These are phyloP conservation scores for Myotis findleyi DNA, from an alignment of 2,797 vertebrate genomes.

Conservation along the genomic window DNA sequence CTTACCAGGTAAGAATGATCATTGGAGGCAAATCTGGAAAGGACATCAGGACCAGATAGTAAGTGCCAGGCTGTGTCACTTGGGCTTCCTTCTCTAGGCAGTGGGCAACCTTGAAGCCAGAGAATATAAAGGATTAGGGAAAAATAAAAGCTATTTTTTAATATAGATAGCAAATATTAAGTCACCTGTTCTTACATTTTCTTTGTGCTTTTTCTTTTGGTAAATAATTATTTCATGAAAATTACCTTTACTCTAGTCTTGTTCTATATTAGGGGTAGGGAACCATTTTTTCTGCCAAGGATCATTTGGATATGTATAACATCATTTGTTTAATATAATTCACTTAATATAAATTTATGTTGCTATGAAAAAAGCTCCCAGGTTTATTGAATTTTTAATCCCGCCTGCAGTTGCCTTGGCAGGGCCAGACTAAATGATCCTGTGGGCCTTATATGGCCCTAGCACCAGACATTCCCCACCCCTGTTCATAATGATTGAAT, in stretches of 20 bases:
- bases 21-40: neutral
- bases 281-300: too few relatives aligned
- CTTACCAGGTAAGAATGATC: neutral
- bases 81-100: neutral
- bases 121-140: neutral
- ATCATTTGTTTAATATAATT: too few relatives aligned
- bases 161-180: neutral
- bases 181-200: neutral
- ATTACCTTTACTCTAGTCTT: neutral
- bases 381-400: too few relatives aligned
- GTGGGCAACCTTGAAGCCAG: neutral
- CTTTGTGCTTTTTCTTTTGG: neutral
- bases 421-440: too few relatives aligned
- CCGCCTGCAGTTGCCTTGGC: too few relatives aligned
- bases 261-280: too few relatives aligned
- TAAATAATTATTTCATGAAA: slow-evolving; percentile 40
- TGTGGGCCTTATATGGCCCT: too few relatives aligned
- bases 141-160: neutral
- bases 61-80: neutral
- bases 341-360: too few relatives aligned
- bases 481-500: slow-evolving; percentile 35
- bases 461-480: too few relatives aligned
- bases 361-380: too few relatives aligned
- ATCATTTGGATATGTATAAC: too few relatives aligned
- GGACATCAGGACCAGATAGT: neutral